phyloP scores from a whole-genome alignment of 37 sponge, comb jelly and placozoan species.

The Chondrosia reniformis region DNA sequence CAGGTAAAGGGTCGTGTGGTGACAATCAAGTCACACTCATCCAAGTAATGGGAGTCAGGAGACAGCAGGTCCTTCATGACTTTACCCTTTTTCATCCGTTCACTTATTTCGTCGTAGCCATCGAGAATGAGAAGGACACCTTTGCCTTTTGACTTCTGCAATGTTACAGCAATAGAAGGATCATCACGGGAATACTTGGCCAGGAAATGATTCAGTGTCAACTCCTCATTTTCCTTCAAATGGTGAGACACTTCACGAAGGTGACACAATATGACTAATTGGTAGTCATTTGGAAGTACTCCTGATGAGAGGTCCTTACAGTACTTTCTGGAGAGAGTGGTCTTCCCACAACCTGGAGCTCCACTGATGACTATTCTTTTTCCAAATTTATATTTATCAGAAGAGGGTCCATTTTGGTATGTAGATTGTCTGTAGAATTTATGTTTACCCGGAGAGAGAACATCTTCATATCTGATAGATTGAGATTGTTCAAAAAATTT shows the following conservation, averaged over 20 bases:
- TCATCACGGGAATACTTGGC: neutral
- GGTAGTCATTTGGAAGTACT: neutral
- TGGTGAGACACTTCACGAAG: conserved; percentile 4
- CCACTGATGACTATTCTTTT: conserved; percentile 1
- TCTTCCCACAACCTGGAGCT: conserved; percentile 21
- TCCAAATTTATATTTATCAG: no score
- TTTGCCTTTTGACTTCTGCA: neutral
- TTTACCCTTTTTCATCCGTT: neutral
- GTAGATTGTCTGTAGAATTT: no score
- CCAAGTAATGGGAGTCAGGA: neutral
- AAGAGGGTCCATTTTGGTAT: no score
- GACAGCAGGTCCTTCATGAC: neutral
- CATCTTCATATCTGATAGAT: no score
- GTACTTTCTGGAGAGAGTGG: neutral
- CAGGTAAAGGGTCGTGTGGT: conserved; percentile 11
- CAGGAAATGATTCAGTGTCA: neutral
- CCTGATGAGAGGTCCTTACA: conserved; percentile 3
- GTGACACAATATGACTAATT: neutral
- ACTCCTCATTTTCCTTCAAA: neutral
- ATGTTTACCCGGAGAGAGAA: no score
- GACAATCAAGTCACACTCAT: conserved; percentile 9
- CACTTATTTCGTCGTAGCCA: conserved; percentile 13
- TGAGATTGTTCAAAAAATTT: no score
- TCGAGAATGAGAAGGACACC: conserved; percentile 4
- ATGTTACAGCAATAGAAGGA: no score